Evolutionary conservation across 1,140 invertebrate species (phyloP), one percentile per base, ranked within the genome.

Genomic region (Campodea augens): DNA sequence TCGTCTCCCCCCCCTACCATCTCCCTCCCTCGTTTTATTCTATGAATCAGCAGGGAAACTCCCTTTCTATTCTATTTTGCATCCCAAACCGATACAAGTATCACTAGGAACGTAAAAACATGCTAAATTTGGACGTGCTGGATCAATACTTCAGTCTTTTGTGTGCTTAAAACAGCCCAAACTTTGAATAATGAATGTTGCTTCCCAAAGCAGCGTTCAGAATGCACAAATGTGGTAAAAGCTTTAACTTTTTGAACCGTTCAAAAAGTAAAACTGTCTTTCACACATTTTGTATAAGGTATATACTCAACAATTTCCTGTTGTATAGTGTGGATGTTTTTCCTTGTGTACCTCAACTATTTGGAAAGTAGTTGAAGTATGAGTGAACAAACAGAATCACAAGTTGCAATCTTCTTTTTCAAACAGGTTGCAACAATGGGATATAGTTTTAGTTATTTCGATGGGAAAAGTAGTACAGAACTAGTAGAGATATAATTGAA

Each of bases 181-280:
- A 32, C 7, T 32, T 32, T 32, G 27, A 32, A 32, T 32, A 32
- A 32, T 32, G 27, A 32, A 32, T 32, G 27, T 7, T 7, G 27
- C 27, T 32, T 32, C 15, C n/a, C 27, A 32, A 32, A 32, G 27
- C 27, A 15, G 15, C 27, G 27, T 15, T 32, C 15, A 32, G 27
- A 32, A 32, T 32, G 27, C 27, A 32, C 27, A 32, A 32, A 32
- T 32, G 27, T 32, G n/a, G 27, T 32, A 32, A 32, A 32, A 32
- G 27, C 27, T 32, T 32, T 32, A 32, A 32, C 27, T 32, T 32
- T 32, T 15, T n/a, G n/a, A n/a, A n/a, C n/a, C n/a, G n/a, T n/a
- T n/a, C n/a, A n/a, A n/a, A n/a, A n/a, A n/a, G n/a, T n/a, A n/a
- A n/a, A n/a, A n/a, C n/a, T n/a, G n/a, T n/a, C n/a, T n/a, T n/a